These are phyloP conservation scores for Chloropsis cyanopogon DNA, from an alignment of 2,113 vertebrate species.

Conservation along the genomic window DNA sequence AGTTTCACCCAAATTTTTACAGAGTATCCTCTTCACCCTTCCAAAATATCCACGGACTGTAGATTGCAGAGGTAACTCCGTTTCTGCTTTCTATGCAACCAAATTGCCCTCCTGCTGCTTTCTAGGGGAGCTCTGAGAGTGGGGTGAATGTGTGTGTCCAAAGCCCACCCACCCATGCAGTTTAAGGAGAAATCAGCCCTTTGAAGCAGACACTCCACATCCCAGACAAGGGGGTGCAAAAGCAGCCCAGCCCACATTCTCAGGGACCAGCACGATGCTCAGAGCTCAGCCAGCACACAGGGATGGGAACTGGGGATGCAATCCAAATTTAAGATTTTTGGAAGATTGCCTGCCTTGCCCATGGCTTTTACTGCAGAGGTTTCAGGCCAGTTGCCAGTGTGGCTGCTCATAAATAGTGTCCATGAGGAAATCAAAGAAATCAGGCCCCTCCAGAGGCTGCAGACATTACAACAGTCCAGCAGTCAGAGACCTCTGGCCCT, in stretches of 20 bases:
- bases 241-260: not conserved
- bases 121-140: not conserved
- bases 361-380: not conserved
- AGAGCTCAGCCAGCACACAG: not conserved
- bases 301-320: not conserved
- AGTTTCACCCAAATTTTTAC: not conserved
- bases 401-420: not conserved
- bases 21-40: not conserved
- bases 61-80: not conserved
- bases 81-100: not conserved
- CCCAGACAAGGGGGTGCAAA: not conserved
- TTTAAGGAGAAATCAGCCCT: not conserved
- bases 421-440: not conserved
- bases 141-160: not conserved
- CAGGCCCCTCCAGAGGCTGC: not conserved
- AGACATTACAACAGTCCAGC: not conserved
- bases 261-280: rapidly evolving
- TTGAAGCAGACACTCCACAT: not conserved
- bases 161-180: not conserved
- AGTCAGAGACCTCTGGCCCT: not conserved
- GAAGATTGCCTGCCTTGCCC: not conserved
- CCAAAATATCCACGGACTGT: not conserved
- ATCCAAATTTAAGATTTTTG: not conserved
- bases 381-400: not conserved
- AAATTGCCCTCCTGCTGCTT: not conserved